Conservation (phyloP, 2,888 invertebrate genomes). For the Acanthosepion lycidas region DNA sequence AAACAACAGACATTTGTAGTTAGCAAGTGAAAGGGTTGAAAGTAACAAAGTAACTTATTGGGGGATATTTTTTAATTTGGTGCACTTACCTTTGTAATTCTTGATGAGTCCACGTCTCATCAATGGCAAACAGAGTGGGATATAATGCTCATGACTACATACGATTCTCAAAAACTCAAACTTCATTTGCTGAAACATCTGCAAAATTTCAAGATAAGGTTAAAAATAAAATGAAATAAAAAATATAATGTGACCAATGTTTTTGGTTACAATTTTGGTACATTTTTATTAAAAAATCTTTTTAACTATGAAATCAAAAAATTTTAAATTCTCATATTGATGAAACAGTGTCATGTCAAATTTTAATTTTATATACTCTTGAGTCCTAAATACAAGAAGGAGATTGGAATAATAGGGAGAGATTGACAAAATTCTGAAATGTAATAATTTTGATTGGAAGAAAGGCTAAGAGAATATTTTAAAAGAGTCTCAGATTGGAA, state of each 20-base stretch:
- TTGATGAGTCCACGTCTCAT: constrained; percentile 73
- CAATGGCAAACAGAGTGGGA: constrained; percentile 90
- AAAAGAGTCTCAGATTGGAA: too few species aligned
- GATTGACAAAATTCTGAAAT: too few species aligned
- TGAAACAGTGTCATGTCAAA: too few species aligned
- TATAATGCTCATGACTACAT: constrained; percentile 94
- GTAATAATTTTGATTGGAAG: too few species aligned
- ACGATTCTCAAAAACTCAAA: constrained; percentile 92
- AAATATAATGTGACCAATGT: not conserved
- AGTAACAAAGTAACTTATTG: not conserved
- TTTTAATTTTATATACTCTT: too few species aligned
- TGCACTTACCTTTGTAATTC: constrained; percentile 73
- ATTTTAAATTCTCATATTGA: not conserved
- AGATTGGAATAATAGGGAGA: too few species aligned
- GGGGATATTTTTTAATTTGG: not conserved
- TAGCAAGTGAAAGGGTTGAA: not conserved
- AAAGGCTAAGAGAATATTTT: too few species aligned
- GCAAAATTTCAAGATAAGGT: constrained; percentile 62
- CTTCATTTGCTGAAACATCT: constrained; percentile 90
- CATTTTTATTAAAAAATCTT: too few species aligned
- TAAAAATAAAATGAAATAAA: not conserved
- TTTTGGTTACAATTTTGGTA: too few species aligned
- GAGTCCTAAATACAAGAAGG: too few species aligned
- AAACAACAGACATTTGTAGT: not conserved
- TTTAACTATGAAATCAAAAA: not conserved